Conservation (phyloP, 37 sponge, comb jelly and placozoan genomes). For the Eunapius fragilis region DNA sequence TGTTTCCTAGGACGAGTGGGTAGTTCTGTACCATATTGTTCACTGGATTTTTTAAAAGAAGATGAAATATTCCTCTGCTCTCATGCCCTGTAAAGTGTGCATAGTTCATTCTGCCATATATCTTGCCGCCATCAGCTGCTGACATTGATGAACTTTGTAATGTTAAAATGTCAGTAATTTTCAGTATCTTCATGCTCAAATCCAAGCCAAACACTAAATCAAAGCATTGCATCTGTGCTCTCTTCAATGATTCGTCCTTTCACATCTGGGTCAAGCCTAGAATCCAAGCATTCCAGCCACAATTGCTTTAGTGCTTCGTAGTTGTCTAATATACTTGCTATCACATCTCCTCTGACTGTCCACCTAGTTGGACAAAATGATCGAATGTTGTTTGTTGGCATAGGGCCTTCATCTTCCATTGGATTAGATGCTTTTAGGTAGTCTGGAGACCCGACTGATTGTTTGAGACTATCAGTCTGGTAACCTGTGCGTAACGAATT, state of each 20-base stretch:
- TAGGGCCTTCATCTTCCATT: too few species aligned
- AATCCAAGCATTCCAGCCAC: too few species aligned
- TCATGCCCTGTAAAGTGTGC: conserved; percentile 26
- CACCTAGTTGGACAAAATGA: too few species aligned
- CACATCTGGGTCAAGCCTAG: too few species aligned
- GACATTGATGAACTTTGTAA: conserved; percentile 42
- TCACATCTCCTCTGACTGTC: too few species aligned
- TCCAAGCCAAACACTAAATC: conserved; percentile 67
- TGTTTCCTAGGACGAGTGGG: conserved; percentile 45
- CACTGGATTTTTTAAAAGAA: conserved; percentile 26
- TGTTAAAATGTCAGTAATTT: conserved; percentile 49
- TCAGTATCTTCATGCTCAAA: conserved; percentile 54
- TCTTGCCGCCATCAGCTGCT: conserved; percentile 52
- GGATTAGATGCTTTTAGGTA: too few species aligned
- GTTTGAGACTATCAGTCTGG: too few species aligned
- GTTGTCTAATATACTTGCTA: too few species aligned
- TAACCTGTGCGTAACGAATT: too few species aligned
- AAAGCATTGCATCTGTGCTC: conserved; percentile 42
- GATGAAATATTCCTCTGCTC: neutral
- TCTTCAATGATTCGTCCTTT: conserved; percentile 67
- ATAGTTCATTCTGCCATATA: conserved; percentile 33
- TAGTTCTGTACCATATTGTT: neutral
- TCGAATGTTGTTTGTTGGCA: too few species aligned
- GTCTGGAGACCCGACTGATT: too few species aligned
- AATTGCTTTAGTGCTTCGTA: too few species aligned